Evolutionary conservation across 2,113 vertebrate species (phyloP).

Genomic region (Chaetodon auriga): DNA sequence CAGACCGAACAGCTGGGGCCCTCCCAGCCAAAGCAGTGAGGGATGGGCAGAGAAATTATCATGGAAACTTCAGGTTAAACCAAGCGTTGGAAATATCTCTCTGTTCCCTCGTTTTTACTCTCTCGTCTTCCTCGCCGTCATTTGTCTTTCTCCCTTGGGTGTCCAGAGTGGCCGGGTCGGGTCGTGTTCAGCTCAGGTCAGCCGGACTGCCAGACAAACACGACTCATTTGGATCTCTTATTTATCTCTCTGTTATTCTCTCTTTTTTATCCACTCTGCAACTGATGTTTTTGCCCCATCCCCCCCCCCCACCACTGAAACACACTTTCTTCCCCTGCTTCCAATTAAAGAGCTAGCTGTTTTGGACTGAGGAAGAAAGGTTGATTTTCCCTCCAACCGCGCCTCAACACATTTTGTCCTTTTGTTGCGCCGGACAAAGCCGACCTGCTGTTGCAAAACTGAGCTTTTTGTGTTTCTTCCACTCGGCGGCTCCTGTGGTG

Average conservation of each 20-base stretch:
- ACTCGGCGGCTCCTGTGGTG: slow-evolving; percentile 31
- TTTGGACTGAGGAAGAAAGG: slow-evolving; percentile 50
- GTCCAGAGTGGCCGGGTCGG: slow-evolving; percentile 42
- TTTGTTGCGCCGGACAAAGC: slow-evolving; percentile 65
- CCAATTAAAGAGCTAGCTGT: slow-evolving; percentile 57
- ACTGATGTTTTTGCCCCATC: slow-evolving; percentile 33
- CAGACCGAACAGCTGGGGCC: slow-evolving; percentile 87
- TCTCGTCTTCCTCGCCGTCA: slow-evolving; percentile 37
- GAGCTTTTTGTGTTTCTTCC: slow-evolving; percentile 60
- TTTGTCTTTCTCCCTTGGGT: slow-evolving; percentile 47
- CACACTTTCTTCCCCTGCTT: slow-evolving; percentile 16
- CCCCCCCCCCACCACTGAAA: slow-evolving; percentile 1
- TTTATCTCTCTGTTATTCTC: slow-evolving; percentile 1
- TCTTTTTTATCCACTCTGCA: slow-evolving; percentile 20
- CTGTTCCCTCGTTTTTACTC: slow-evolving; percentile 45
- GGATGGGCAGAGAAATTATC: slow-evolving; percentile 77
- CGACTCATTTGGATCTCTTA: slow-evolving; percentile 5
- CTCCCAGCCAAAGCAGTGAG: slow-evolving; percentile 82
- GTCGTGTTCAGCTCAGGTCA: slow-evolving; percentile 58
- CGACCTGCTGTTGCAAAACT: slow-evolving; percentile 67
- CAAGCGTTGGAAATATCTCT: slow-evolving; percentile 81
- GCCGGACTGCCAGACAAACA: slow-evolving; percentile 41
- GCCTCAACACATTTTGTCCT: slow-evolving; percentile 51
- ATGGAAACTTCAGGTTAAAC: slow-evolving; percentile 84
- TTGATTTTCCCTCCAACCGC: slow-evolving; percentile 49